phyloP scores from a whole-genome alignment of 2,797 vertebrate species.

The Psittacula echo region DNA sequence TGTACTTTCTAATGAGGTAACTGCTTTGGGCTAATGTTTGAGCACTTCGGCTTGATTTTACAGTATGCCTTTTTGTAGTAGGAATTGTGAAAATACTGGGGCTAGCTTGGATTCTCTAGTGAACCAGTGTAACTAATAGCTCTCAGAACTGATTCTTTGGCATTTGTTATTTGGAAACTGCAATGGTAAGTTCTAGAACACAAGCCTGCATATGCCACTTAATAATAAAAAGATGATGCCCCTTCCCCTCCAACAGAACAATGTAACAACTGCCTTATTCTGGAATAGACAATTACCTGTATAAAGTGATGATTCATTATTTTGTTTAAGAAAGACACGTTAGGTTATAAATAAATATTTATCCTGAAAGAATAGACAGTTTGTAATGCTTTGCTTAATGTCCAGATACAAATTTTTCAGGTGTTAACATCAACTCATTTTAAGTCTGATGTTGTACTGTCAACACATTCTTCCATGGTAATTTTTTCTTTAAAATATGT shows the following conservation, averaged over 20 bases:
- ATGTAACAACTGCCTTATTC: conserved; percentile 35
- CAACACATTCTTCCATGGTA: not conserved
- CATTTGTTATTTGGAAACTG: not conserved
- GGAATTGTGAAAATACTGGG: conserved; percentile 28
- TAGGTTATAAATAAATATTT: conserved; percentile 73
- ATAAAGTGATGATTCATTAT: conserved; percentile 47
- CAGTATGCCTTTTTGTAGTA: conserved; percentile 37
- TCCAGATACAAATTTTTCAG: not conserved
- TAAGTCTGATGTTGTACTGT: not conserved
- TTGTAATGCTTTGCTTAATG: conserved; percentile 37
- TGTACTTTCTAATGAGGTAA: conserved; percentile 17
- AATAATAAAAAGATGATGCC: not conserved
- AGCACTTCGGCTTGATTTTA: conserved; percentile 61
- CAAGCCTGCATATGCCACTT: conserved; percentile 10
- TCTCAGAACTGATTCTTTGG: conserved; percentile 2
- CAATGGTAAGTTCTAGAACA: conserved; percentile 39
- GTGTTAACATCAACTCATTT: not conserved
- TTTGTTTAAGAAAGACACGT: conserved; percentile 47
- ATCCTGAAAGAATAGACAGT: conserved; percentile 53
- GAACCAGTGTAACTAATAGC: conserved; percentile 8
- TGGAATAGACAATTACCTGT: conserved; percentile 44
- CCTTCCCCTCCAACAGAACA: not conserved
- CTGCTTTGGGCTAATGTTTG: conserved; percentile 50
- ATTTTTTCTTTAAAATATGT: not conserved
- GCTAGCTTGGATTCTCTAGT: not conserved